phyloP scores from a whole-genome alignment of 2,113 vertebrate species.

The Dendropsophus ebraccatus region DNA sequence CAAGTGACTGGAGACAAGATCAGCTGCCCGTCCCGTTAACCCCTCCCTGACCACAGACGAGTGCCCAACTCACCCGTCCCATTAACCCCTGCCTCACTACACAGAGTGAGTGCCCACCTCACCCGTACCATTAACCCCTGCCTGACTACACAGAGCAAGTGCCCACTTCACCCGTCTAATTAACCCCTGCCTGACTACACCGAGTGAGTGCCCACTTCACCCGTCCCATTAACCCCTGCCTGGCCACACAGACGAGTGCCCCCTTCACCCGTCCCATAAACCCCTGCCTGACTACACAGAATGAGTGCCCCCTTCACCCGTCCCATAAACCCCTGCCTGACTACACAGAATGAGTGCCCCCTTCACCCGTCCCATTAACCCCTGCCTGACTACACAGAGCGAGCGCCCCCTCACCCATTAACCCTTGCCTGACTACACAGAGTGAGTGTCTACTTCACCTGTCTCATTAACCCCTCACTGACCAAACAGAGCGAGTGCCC shows the following conservation, averaged over 20 bases:
- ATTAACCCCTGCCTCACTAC: conserved; percentile 18
- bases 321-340: not conserved
- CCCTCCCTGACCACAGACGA: conserved; percentile 66
- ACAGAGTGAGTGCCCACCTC: conserved; percentile 66
- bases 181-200: not conserved
- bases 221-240: not conserved
- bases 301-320: conserved; percentile 40
- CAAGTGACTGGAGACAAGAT: not conserved
- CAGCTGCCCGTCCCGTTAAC: not conserved
- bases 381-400: conserved; percentile 67
- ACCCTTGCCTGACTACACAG: too few species aligned
- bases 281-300: conserved; percentile 67
- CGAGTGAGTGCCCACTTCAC: too few species aligned
- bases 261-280: not conserved
- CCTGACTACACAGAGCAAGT: conserved; percentile 71
- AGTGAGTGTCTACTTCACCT: too few species aligned
- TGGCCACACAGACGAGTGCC: conserved; percentile 68
- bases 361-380: not conserved
- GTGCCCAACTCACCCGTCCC: not conserved
- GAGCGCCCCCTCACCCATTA: conserved; percentile 31
- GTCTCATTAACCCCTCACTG: not conserved
- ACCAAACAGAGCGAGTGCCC: conserved; percentile 69
- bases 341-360: too few species aligned
- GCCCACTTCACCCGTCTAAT: not conserved
- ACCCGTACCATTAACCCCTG: not conserved